Evolutionary conservation across 2,888 invertebrate species (phyloP), one percentile per base, ranked within the genome.

Genomic region (Eupithecia exiguata): DNA sequence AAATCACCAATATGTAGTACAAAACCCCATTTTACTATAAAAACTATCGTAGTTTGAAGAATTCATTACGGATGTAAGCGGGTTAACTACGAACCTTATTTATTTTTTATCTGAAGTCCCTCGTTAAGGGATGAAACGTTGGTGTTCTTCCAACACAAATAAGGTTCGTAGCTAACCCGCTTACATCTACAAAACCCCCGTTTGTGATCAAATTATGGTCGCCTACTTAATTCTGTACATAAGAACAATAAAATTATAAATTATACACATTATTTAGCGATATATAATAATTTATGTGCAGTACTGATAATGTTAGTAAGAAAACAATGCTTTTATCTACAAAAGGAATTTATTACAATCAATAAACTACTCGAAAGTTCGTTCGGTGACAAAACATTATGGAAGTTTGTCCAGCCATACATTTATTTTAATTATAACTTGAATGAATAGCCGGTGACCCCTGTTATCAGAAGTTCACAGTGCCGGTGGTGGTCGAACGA

Each of bases 361-460:
- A 71, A 73, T 75, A 74, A 78, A 67, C 69, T 72, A 67, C 46
- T 70, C 61, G 58, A 71, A 72, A 75, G 69, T 75, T 68, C 58
- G 72, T 71, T 69, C 36, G 65, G 53, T 61, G 72, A 69, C 71
- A 76, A 69, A 74, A 69, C 74, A 69, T 72, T 72, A 74, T 74
- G 72, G 69, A 72, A 74, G 73, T 77, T 74, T 75, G 81, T 78
- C 79, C 81, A 83, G 81, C 84, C 86, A 84, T 91, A 90, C 88
- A 90, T 88, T 88, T 87, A 87, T 87, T 88, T 89, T 88, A 86
- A 87, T 88, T 87, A 87, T 84, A 84, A 83, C 83, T 84, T 89
- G 87, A 89, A 91, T 91, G 89, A 90, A 86, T 87, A 86, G 85
- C 82, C 82, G 82, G 81, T 86, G 89, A 91, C 88, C 89, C 84